Evolutionary conservation across 1,140 invertebrate genomes (phyloP), one percentile per base, ranked within the genome.

Genomic region (Brachionus plicatilis): DNA sequence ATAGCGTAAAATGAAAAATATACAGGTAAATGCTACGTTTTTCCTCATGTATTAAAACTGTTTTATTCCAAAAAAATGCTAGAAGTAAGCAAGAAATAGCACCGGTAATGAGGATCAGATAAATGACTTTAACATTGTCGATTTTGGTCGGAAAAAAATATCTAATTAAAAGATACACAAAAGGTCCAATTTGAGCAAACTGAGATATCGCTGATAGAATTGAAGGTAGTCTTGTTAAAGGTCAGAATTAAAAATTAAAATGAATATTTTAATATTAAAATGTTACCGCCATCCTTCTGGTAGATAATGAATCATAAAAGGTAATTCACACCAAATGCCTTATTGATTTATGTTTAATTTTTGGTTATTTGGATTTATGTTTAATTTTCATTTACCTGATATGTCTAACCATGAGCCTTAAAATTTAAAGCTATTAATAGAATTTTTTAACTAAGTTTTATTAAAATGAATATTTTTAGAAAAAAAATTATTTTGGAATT

Each of bases 231-330:
- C 68, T 72, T 43, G 7, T 37, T 37, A 6, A 6, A 7, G 6
- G 33, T 20, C 33, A 72, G 45, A 29, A 27, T 29, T 0, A 70
- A n/a, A 24, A 33, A 24, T 70, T n/a, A 12, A 33, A 14, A n/a
- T 4, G 37, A 33, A 33, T 65, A 96, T 91, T n/a, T 93, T 92
- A 88, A 96, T 92, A 87, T 94, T 93, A 0, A 95, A 94, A 0
- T 95, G 94, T 50, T 97, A 90, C 86, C 91, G 92, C 95, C 95
- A 97, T 87, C 92, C 92, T 91, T 98, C 96, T 0, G 96, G 96
- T 43, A 95, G 92, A 11, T 89, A 90, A 75, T 93, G 90, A 12
- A 95, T 93, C 76, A 96, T 89, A 78, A 96, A 89, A 0, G 95
- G 95, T 9, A 86, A 17, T 70, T 86, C 85, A 45, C 95, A 93